These are phyloP conservation scores for Chironomus striatipennis DNA, from an alignment of 1,140 invertebrate genomes.

Conservation along the genomic window DNA sequence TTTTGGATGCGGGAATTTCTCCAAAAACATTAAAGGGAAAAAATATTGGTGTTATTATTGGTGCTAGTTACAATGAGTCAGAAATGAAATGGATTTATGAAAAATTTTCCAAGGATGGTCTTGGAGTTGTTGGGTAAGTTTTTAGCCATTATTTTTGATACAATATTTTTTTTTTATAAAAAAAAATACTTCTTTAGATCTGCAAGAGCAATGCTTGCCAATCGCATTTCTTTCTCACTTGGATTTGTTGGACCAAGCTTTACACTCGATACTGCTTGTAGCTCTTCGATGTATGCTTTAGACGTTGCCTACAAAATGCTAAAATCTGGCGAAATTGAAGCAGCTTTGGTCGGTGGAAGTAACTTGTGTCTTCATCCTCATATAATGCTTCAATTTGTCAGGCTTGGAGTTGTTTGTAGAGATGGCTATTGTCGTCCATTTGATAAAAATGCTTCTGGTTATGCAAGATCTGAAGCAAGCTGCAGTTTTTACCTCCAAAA, in stretches of 20 bases:
- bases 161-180: background rate
- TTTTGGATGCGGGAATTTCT: constrained; percentile 40
- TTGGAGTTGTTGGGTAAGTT: constrained; percentile 62
- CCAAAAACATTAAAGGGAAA: constrained; percentile 50
- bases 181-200: background rate
- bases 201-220: constrained; percentile 80
- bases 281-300: constrained; percentile 76
- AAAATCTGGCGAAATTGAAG: constrained; percentile 67
- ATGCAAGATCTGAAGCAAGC: constrained; percentile 66
- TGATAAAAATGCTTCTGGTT: constrained; percentile 70
- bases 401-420: constrained; percentile 72
- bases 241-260: constrained; percentile 69
- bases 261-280: constrained; percentile 81
- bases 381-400: constrained; percentile 73
- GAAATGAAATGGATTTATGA: constrained; percentile 62
- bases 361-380: constrained; percentile 81
- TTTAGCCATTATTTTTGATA: constrained; percentile 28
- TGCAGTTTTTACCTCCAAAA: constrained; percentile 74
- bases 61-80: constrained; percentile 64
- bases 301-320: constrained; percentile 74
- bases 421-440: constrained; percentile 87
- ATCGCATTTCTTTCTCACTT: constrained; percentile 72
- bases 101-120: constrained; percentile 47
- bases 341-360: constrained; percentile 76
- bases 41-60: constrained; percentile 69